Evolutionary conservation across 2,113 vertebrate genomes (phyloP).

Genomic region (Eubucco bourcierii): DNA sequence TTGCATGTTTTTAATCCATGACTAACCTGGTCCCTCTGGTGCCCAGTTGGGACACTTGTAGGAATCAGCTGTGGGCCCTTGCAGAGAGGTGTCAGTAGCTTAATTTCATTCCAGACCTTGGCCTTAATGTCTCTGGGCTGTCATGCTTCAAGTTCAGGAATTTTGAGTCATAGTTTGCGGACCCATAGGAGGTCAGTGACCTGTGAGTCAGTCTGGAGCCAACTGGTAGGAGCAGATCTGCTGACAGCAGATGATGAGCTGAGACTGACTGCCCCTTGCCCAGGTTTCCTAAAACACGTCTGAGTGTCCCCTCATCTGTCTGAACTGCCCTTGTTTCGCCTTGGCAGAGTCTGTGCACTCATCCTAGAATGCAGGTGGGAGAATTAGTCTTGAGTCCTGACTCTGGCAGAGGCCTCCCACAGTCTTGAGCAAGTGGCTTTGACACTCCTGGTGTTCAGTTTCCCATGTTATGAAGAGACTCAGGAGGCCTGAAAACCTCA

Average conservation of each 20-base stretch:
- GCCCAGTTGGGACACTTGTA: neutral
- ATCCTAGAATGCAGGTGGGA: neutral
- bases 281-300: neutral
- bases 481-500: neutral
- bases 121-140: neutral
- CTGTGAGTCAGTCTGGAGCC: neutral
- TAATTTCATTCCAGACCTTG: neutral
- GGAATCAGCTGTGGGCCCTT: neutral
- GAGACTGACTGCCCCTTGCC: neutral
- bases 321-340: neutral
- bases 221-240: neutral
- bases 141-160: neutral
- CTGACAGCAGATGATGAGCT: neutral
- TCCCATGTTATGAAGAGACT: neutral
- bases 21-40: neutral
- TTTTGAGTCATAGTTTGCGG: neutral
- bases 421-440: neutral
- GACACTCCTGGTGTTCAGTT: neutral
- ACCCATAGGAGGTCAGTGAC: neutral
- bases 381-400: rapidly evolving
- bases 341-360: neutral
- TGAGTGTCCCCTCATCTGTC: neutral
- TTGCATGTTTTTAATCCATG: rapidly evolving
- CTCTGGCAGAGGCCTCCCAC: neutral
- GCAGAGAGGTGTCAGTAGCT: neutral